Evolutionary conservation across 37 sponge, comb jelly and placozoan genomes (phyloP), one percentile per base, ranked within the genome.

Genomic region (Cladorhizidae sp.): DNA sequence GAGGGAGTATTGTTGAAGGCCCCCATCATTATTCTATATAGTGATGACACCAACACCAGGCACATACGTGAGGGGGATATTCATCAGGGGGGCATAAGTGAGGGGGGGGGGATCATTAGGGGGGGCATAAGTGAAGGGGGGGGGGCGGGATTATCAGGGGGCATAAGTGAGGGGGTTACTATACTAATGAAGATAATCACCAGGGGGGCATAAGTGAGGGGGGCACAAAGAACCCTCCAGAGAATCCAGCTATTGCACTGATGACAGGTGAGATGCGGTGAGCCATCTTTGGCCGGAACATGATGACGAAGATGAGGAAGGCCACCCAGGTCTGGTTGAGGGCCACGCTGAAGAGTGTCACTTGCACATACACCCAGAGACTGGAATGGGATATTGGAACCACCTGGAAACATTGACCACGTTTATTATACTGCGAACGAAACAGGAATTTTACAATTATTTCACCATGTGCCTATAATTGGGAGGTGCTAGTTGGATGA

Each of bases 251-350:
- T 0, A 90, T 59, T 40, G 86, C 84, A 29, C 87, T 45, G 28
- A 91, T 38, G 32, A 95, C 73, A n/a, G 95, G 95, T 31, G 95
- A 88, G 25, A 92, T 51, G 12, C 87, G 57, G 55, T 74, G 84
- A 69, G 84, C 81, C 43, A 35, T 57, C 1, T 52, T 37, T 26
- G 95, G 92, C 12, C 51, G 26, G 29, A 62, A 38, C 0, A 57
- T 49, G 58, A 95, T 82, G 68, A 95, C 29, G 7, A 85, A 81
- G 22, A 76, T 77, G 22, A 91, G 67, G n/a, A 91, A 45, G 22
- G 92, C 82, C 39, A 83, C 78, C 95, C 92, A 95, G 17, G 87
- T 82, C 57, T 91, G 92, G 77, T 95, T 95, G 59, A 95, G 76
- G 23, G 91, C 80, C 29, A 95, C 28, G 56, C 72, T 85, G 39